Conservation (phyloP, 2,888 invertebrate species). For the Rhagophthalmus giganteus region DNA sequence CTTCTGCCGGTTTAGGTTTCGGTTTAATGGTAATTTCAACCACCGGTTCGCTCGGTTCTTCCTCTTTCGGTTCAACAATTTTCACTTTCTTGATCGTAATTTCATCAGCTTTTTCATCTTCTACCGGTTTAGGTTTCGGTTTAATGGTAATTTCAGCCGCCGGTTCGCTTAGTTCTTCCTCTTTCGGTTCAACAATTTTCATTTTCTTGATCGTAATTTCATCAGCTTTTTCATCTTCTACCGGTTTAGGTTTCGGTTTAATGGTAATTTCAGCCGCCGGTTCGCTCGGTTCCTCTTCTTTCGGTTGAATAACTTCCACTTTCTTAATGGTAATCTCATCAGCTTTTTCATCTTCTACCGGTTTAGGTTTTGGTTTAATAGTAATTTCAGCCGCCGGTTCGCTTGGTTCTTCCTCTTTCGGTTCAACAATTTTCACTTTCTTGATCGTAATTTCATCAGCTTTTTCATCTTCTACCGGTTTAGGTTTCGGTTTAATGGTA, state of each 20-base stretch:
- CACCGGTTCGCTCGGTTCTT: slow-evolving; percentile 48
- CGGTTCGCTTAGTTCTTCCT: slow-evolving; percentile 55
- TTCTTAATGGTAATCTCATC: slow-evolving; percentile 54
- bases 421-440: slow-evolving; percentile 41
- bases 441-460: slow-evolving; percentile 57
- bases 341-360: slow-evolving; percentile 49
- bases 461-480: slow-evolving; percentile 55
- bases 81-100: slow-evolving; percentile 76
- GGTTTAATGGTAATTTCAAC: slow-evolving; percentile 45
- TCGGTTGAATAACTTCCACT: slow-evolving; percentile 39
- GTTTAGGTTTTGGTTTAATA: slow-evolving; percentile 38
- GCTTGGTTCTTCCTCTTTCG: slow-evolving; percentile 38
- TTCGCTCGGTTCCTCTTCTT: slow-evolving; percentile 40
- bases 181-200: slow-evolving; percentile 10
- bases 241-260: slow-evolving; percentile 41
- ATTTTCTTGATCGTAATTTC: slow-evolving; percentile 44
- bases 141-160: slow-evolving; percentile 56
- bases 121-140: slow-evolving; percentile 56
- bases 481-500: slow-evolving; percentile 48
- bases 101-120: slow-evolving; percentile 66
- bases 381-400: slow-evolving; percentile 41
- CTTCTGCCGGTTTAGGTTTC: slow-evolving; percentile 54
- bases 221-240: slow-evolving; percentile 52
- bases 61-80: slow-evolving; percentile 63
- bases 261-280: slow-evolving; percentile 44